These are phyloP conservation scores for Leptopilina syphax DNA, from an alignment of 2,888 invertebrate genomes.

Conservation along the genomic window DNA sequence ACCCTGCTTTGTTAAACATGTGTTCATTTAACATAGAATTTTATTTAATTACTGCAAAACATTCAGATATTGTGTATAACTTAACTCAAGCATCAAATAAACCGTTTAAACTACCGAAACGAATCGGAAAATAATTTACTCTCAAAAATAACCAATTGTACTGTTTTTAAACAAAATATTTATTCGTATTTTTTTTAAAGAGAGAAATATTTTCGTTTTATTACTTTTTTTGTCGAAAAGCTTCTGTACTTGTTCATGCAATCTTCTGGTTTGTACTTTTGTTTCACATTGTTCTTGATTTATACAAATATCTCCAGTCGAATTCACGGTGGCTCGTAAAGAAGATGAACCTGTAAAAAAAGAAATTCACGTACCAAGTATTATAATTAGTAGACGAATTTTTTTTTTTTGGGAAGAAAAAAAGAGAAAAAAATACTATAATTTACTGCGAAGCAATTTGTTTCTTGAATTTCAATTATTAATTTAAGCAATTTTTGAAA, in stretches of 20 bases:
- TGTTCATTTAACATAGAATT: slow-evolving; percentile 26
- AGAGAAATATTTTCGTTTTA: too few species aligned
- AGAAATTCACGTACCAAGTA: neutral
- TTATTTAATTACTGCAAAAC: slow-evolving; percentile 19
- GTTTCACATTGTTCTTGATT: neutral
- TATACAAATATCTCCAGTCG: neutral
- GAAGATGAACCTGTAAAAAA: slow-evolving; percentile 21
- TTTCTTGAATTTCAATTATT: too few species aligned
- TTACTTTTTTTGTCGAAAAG: too few species aligned
- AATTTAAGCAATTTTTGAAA: slow-evolving; percentile 1
- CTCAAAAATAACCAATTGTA: neutral
- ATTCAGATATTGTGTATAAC: slow-evolving; percentile 5
- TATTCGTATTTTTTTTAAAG: too few species aligned
- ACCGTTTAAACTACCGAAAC: neutral
- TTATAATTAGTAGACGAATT: neutral
- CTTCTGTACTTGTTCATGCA: neutral
- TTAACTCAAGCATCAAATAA: slow-evolving; percentile 11
- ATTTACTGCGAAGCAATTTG: too few species aligned
- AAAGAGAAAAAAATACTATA: too few species aligned
- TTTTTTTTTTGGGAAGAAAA: neutral
- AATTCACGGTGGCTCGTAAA: slow-evolving; percentile 12
- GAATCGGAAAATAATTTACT: neutral
- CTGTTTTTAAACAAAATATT: neutral
- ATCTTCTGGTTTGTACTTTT: neutral
- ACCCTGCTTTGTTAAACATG: slow-evolving; percentile 8